Evolutionary conservation across 2,888 invertebrate species (phyloP).

Genomic region (Temnothorax rugatulus): DNA sequence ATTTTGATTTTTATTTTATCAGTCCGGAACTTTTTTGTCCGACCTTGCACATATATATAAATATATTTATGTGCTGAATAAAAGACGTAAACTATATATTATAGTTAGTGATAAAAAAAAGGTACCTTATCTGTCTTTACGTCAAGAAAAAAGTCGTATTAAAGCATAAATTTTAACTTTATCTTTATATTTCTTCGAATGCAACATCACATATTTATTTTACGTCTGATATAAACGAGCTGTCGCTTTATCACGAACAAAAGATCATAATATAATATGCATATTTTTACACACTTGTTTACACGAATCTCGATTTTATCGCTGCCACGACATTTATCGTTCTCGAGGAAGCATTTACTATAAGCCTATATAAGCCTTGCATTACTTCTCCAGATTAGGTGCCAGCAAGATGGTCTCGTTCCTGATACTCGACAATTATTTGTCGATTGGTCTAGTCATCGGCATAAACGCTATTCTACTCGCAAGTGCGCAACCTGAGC

Average conservation of each 20-base stretch:
- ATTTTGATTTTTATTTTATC: no score
- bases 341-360: neutral
- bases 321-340: neutral
- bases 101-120: neutral
- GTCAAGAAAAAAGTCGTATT: neutral
- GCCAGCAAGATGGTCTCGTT: conserved; percentile 55
- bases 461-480: conserved; percentile 38
- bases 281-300: conserved; percentile 18
- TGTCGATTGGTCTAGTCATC: conserved; percentile 30
- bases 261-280: conserved; percentile 1
- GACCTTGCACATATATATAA: no score
- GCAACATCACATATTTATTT: neutral
- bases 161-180: neutral
- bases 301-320: conserved; percentile 6
- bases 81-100: neutral
- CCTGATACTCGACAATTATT: neutral
- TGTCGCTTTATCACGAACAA: conserved; percentile 12
- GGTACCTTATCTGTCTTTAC: neutral
- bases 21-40: no score
- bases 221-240: neutral
- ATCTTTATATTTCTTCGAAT: neutral
- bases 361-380: neutral
- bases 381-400: conserved; percentile 49
- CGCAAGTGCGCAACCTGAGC: conserved; percentile 54
- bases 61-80: no score